These are phyloP conservation scores for Diplazon laetatorius DNA, from an alignment of 2,888 invertebrate species.

Conservation along the genomic window DNA sequence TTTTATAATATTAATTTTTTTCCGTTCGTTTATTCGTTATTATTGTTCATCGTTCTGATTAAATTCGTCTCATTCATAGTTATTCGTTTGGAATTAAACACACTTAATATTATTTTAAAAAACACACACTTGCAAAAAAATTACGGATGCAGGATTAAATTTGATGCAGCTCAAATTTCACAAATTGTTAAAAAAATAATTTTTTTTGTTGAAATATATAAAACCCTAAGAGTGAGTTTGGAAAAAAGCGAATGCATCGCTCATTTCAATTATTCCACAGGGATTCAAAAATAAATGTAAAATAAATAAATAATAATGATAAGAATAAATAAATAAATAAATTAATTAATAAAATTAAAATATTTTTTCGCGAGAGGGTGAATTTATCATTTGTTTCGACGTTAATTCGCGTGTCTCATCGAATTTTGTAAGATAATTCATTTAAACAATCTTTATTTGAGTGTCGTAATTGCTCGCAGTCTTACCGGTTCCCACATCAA, in stretches of 20 bases:
- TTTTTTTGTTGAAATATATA: constrained; percentile 1
- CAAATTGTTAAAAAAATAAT: constrained; percentile 49
- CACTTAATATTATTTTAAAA: constrained; percentile 59
- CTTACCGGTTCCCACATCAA: constrained; percentile 73
- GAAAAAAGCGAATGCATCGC: constrained; percentile 17
- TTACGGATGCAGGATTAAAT: constrained; percentile 58
- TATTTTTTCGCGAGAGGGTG: constrained; percentile 9
- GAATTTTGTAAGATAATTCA: constrained; percentile 25
- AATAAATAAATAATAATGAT: background rate
- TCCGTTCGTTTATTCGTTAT: constrained; percentile 15
- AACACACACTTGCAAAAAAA: too few relatives aligned
- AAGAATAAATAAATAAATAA: too few relatives aligned
- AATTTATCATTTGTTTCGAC: constrained; percentile 13
- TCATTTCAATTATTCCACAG: background rate
- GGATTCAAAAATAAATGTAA: background rate
- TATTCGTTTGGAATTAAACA: constrained; percentile 44
- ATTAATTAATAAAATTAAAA: background rate
- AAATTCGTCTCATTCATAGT: constrained; percentile 8
- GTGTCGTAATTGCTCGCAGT: constrained; percentile 66
- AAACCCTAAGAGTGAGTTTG: background rate
- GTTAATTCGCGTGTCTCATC: constrained; percentile 3
- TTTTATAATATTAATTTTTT: too few relatives aligned
- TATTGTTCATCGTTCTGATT: background rate
- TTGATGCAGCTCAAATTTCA: constrained; percentile 43
- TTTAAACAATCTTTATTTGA: constrained; percentile 52